These are phyloP conservation scores for Drosophila affinis DNA, from an alignment of 2,888 invertebrate species.

Conservation along the genomic window DNA sequence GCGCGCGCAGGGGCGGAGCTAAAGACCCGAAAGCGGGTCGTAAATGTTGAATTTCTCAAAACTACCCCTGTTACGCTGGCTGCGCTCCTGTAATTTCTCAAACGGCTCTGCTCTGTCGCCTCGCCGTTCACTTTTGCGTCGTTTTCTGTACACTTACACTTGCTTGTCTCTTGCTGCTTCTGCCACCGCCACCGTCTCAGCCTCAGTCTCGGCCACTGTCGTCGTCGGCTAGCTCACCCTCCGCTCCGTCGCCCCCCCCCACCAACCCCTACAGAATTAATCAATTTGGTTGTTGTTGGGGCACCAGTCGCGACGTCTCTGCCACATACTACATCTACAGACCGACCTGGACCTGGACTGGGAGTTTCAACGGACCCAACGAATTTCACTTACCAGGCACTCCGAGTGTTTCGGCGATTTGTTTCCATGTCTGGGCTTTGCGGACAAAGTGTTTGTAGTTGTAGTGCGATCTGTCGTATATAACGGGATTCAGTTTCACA, in stretches of 20 bases:
- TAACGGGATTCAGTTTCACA: slow-evolving; percentile 82
- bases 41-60: not conserved
- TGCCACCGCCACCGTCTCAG: slow-evolving; percentile 25
- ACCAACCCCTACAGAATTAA: slow-evolving; percentile 37
- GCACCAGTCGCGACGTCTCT: slow-evolving; percentile 10
- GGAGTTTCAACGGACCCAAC: slow-evolving; percentile 3
- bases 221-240: slow-evolving; percentile 7
- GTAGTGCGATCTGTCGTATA: slow-evolving; percentile 81
- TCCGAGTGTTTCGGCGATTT: slow-evolving; percentile 81
- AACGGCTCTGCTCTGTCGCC: slow-evolving; percentile 71
- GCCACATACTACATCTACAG: not conserved
- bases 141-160: slow-evolving; percentile 75
- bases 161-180: slow-evolving; percentile 52
- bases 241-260: slow-evolving; percentile 5
- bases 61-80: not conserved
- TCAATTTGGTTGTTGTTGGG: slow-evolving; percentile 45
- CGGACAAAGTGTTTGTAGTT: slow-evolving; percentile 82
- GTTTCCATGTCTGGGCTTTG: slow-evolving; percentile 82
- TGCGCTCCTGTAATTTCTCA: slow-evolving; percentile 69
- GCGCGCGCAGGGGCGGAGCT: slow-evolving; percentile 41
- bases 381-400: slow-evolving; percentile 80
- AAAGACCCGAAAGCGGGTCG: slow-evolving; percentile 47
- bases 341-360: slow-evolving; percentile 15
- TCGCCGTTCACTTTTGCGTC: slow-evolving; percentile 77
- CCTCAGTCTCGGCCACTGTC: slow-evolving; percentile 32